These are phyloP conservation scores for Lipophrys pholis DNA, from an alignment of 2,113 vertebrate genomes.

Conservation along the genomic window DNA sequence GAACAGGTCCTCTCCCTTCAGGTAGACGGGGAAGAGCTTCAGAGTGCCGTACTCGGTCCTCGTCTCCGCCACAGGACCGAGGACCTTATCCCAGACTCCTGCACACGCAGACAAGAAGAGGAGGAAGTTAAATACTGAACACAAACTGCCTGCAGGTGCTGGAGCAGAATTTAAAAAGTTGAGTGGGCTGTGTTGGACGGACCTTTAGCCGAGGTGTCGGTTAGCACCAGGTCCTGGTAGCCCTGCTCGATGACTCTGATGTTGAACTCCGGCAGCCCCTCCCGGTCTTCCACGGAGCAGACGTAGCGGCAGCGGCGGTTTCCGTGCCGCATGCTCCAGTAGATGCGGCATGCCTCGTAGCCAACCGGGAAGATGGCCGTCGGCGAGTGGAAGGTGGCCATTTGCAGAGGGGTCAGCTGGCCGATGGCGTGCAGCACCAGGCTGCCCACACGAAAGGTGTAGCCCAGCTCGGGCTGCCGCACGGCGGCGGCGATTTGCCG, in stretches of 20 bases:
- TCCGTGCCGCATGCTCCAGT: conserved; percentile 97
- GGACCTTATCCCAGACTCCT: conserved; percentile 98
- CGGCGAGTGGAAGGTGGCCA: conserved; percentile 91
- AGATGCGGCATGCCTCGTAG: conserved; percentile 94
- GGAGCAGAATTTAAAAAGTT: no score
- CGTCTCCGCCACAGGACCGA: conserved; percentile 92
- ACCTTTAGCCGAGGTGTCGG: conserved; percentile 92
- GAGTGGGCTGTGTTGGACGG: conserved; percentile 13
- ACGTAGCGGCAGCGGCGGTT: conserved; percentile 93
- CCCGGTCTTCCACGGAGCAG: conserved; percentile 92
- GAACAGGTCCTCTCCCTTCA: conserved; percentile 97
- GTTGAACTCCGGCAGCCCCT: conserved; percentile 87
- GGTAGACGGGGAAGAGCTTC: conserved; percentile 92
- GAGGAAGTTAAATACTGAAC: not conserved
- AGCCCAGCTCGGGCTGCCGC: conserved; percentile 91
- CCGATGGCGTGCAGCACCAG: conserved; percentile 93
- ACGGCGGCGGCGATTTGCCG: conserved; percentile 94
- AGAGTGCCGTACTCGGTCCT: conserved; percentile 91
- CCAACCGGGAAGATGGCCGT: conserved; percentile 93
- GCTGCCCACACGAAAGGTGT: conserved; percentile 96
- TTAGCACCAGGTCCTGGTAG: conserved; percentile 91
- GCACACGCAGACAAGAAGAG: conserved; percentile 34
- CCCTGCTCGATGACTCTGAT: conserved; percentile 94
- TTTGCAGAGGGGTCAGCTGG: conserved; percentile 92
- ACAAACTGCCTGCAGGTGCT: no score